Percentiles rank a stretch among this genome's conserved stretches.
Evolutionary conservation across 2,888 invertebrate species (phyloP).

Genomic region (Coremacera marginata): DNA sequence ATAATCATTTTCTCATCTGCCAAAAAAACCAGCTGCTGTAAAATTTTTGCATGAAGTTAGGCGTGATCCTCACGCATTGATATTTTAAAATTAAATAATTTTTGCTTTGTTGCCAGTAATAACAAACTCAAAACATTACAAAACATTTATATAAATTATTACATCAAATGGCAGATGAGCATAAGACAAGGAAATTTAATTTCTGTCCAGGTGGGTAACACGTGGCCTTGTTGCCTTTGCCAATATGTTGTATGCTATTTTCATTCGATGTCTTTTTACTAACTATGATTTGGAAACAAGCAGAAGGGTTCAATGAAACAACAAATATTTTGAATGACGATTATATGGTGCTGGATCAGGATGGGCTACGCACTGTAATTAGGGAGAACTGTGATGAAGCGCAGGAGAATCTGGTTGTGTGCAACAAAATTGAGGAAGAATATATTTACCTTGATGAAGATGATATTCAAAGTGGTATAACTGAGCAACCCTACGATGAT

Average conservation of each 20-base stretch:
- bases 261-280: too few relatives aligned
- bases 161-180: slow-evolving; percentile 42
- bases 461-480: not conserved
- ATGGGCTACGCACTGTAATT: too few relatives aligned
- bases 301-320: not conserved
- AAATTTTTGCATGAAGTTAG: slow-evolving; percentile 46
- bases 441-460: not conserved
- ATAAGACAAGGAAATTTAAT: too few relatives aligned
- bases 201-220: not conserved
- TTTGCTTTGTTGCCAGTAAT: slow-evolving; percentile 36
- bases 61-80: slow-evolving; percentile 33
- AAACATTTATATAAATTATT: not conserved
- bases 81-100: slow-evolving; percentile 35
- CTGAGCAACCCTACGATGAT: not conserved
- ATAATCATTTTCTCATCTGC: too few relatives aligned
- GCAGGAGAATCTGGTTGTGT: not conserved
- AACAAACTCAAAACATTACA: not conserved
- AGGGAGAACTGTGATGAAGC: not conserved
- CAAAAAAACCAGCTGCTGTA: not conserved
- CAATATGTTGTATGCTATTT: too few relatives aligned
- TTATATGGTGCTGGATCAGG: slow-evolving; percentile 3
- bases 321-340: not conserved
- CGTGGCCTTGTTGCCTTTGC: not conserved
- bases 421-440: not conserved
- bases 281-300: not conserved